Conservation (phyloP, 1,140 invertebrate genomes). For the Dinothrombium tinctorium region DNA sequence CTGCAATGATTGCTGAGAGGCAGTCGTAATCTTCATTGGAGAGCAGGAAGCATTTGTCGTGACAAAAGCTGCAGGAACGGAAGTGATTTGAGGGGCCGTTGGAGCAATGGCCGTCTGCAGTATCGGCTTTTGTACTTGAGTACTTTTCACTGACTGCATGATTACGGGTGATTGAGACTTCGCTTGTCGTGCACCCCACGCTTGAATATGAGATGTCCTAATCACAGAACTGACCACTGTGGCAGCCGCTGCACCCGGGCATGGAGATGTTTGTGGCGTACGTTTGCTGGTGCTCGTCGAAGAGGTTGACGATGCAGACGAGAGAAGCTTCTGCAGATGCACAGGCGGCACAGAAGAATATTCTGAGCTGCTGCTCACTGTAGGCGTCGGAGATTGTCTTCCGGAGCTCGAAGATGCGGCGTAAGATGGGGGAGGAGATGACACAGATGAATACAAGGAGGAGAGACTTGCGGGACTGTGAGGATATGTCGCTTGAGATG, state of each 20-base stretch:
- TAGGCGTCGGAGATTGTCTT: conserved; percentile 15
- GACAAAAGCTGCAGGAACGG: background rate
- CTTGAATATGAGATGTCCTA: conserved; percentile 16
- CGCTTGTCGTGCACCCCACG: conserved; percentile 35
- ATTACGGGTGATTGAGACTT: conserved; percentile 41
- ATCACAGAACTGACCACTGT: conserved; percentile 5
- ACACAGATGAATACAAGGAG: conserved; percentile 13
- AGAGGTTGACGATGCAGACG: conserved; percentile 11
- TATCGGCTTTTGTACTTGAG: conserved; percentile 58
- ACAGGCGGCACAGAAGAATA: conserved; percentile 31
- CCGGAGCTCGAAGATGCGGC: conserved; percentile 32
- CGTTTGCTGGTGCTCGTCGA: conserved; percentile 3
- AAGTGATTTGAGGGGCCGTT: conserved; percentile 21
- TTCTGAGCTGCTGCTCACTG: conserved; percentile 35
- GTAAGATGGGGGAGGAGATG: conserved; percentile 52
- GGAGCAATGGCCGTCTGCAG: conserved; percentile 78
- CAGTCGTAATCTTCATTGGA: background rate
- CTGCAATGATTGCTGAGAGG: background rate
- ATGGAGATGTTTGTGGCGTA: conserved; percentile 9
- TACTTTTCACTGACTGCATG: conserved; percentile 85
- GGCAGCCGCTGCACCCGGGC: conserved; percentile 3
- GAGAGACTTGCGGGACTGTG: conserved; percentile 12
- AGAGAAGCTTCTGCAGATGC: conserved; percentile 37
- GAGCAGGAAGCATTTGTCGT: background rate
- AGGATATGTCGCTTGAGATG: conserved; percentile 34